Evolutionary conservation across 2,113 vertebrate species (phyloP).

Genomic region (Excalfactoria chinensis): DNA sequence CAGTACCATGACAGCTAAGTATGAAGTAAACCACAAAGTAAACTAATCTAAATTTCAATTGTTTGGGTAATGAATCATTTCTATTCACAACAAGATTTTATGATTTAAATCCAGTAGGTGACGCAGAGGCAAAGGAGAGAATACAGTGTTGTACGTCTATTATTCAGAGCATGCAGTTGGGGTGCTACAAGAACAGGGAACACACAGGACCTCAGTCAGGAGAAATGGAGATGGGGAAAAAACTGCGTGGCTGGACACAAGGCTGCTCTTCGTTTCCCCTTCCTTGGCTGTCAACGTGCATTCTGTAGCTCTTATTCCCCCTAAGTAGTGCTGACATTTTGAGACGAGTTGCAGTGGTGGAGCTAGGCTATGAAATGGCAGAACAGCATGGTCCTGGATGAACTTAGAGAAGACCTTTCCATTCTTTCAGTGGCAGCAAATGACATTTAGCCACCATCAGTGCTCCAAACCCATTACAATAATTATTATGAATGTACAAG

Average conservation of each 20-base stretch:
- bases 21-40: not conserved
- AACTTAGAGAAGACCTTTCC: not conserved
- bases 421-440: not conserved
- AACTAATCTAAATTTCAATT: not conserved
- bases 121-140: not conserved
- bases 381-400: not conserved
- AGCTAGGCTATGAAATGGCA: not conserved
- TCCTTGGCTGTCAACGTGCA: not conserved
- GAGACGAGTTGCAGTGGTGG: not conserved
- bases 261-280: not conserved
- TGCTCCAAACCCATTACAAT: not conserved
- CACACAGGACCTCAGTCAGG: not conserved
- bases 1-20: not conserved
- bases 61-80: not conserved
- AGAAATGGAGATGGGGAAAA: not conserved
- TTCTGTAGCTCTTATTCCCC: not conserved
- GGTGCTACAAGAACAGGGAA: not conserved
- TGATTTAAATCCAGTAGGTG: not conserved
- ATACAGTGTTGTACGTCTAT: not conserved
- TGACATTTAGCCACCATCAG: not conserved
- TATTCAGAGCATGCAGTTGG: rapidly evolving
- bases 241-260: not conserved
- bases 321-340: not conserved
- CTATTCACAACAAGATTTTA: not conserved
- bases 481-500: not conserved